Evolutionary conservation across 1,140 invertebrate genomes (phyloP).

Genomic region (Apis cerana): DNA sequence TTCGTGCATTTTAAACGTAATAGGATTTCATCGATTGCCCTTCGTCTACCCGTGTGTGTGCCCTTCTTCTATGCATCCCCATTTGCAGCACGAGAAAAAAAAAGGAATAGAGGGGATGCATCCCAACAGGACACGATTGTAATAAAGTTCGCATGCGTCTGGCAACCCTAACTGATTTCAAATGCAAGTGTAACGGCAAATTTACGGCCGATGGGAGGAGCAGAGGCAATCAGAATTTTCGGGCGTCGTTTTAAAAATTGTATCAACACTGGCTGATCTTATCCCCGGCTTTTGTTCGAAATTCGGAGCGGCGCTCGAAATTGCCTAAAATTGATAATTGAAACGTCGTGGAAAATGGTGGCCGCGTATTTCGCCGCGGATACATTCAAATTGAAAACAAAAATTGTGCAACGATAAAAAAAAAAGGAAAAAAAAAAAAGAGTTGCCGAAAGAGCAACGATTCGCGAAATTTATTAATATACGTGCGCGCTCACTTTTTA

Average conservation of each 20-base stretch:
- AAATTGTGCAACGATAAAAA: neutral
- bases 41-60: neutral
- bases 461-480: neutral
- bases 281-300: neutral
- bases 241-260: neutral
- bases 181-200: neutral
- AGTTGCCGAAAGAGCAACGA: neutral
- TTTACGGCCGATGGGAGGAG: neutral
- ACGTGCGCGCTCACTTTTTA: too few relatives aligned
- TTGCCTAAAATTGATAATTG: slow-evolving; percentile 17
- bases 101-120: neutral
- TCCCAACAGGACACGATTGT: slow-evolving; percentile 7
- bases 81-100: neutral
- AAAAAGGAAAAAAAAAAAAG: too few relatives aligned
- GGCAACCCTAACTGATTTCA: slow-evolving; percentile 25
- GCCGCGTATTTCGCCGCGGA: neutral
- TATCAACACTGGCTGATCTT: neutral
- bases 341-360: neutral
- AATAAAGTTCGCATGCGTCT: slow-evolving; percentile 24
- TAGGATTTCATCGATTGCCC: slow-evolving; percentile 40
- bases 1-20: slow-evolving; percentile 50
- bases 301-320: neutral
- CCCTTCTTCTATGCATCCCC: neutral
- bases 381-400: neutral
- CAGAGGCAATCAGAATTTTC: neutral